Conservation (phyloP, 1,140 invertebrate species). For the Leptopilina boulardi region DNA sequence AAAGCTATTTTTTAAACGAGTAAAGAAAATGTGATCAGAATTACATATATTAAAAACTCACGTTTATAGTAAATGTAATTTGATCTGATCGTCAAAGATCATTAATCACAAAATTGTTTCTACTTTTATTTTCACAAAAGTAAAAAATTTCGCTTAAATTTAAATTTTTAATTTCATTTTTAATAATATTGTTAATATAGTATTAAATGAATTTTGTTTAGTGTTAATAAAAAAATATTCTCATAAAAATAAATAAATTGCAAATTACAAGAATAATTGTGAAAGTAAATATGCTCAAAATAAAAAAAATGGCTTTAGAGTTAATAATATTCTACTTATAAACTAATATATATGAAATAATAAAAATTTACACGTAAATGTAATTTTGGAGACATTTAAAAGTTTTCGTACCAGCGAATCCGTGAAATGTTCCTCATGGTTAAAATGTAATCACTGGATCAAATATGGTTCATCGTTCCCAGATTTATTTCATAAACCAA, state of each 20-base stretch:
- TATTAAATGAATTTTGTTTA: too few species aligned
- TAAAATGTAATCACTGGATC: conserved; percentile 16
- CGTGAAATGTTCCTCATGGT: conserved; percentile 1
- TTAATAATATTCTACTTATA: background rate
- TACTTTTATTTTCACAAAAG: conserved; percentile 62
- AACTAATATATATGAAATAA: background rate
- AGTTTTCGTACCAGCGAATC: conserved; percentile 22
- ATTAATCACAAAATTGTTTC: conserved; percentile 41
- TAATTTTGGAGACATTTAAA: background rate
- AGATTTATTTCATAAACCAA: background rate
- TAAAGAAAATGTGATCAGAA: too few species aligned
- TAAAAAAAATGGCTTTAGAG: background rate
- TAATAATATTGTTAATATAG: too few species aligned
- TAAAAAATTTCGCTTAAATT: conserved; percentile 45
- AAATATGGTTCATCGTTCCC: background rate
- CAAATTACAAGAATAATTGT: too few species aligned
- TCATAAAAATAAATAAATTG: too few species aligned
- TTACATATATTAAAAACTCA: too few species aligned
- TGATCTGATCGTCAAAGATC: background rate
- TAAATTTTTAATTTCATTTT: background rate
- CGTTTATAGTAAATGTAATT: background rate
- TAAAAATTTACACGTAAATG: background rate
- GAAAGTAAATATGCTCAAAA: too few species aligned
- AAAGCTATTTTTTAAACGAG: background rate
- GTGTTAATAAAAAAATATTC: too few species aligned